A percentile compares a stretch with the other conserved stretches of the same genome.
Evolutionary conservation across 2,888 invertebrate genomes (phyloP).

Genomic region (Mimumesa dahlbomi): DNA sequence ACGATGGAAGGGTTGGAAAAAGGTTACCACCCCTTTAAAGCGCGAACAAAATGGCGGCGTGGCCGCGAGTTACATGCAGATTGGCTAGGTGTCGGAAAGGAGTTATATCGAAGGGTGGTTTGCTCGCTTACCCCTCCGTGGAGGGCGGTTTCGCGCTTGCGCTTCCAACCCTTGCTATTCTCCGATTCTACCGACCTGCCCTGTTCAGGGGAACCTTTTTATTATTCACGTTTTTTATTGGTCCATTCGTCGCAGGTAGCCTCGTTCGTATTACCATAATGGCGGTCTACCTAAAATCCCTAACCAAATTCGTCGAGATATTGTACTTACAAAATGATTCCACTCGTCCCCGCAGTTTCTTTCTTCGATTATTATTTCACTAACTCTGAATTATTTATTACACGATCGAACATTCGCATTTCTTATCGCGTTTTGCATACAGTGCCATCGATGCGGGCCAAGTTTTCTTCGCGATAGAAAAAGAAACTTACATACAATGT

Average conservation of each 20-base stretch:
- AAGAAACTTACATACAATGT: too few relatives aligned
- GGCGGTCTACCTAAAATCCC: constrained; percentile 45
- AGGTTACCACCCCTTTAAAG: constrained; percentile 68
- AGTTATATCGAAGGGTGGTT: constrained; percentile 70
- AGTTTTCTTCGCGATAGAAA: too few relatives aligned
- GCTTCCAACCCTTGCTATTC: constrained; percentile 69
- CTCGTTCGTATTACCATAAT: constrained; percentile 62
- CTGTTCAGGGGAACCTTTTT: constrained; percentile 51
- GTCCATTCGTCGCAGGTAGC: constrained; percentile 48
- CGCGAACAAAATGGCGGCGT: constrained; percentile 75
- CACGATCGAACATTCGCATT: not conserved
- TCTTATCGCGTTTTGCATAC: too few relatives aligned
- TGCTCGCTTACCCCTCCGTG: constrained; percentile 66
- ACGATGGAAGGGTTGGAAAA: constrained; percentile 12
- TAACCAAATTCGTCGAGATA: not conserved
- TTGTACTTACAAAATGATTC: too few relatives aligned
- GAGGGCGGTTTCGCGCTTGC: constrained; percentile 79
- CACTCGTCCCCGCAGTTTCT: too few relatives aligned
- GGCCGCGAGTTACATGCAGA: constrained; percentile 76
- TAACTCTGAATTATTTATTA: not conserved
- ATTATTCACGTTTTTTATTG: constrained; percentile 73
- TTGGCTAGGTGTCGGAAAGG: constrained; percentile 76
- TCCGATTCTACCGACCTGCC: constrained; percentile 34
- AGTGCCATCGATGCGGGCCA: too few relatives aligned
- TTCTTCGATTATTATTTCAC: too few relatives aligned